These are phyloP conservation scores for Gallinago undulata DNA, from an alignment of 2,113 vertebrate species.

Conservation along the genomic window DNA sequence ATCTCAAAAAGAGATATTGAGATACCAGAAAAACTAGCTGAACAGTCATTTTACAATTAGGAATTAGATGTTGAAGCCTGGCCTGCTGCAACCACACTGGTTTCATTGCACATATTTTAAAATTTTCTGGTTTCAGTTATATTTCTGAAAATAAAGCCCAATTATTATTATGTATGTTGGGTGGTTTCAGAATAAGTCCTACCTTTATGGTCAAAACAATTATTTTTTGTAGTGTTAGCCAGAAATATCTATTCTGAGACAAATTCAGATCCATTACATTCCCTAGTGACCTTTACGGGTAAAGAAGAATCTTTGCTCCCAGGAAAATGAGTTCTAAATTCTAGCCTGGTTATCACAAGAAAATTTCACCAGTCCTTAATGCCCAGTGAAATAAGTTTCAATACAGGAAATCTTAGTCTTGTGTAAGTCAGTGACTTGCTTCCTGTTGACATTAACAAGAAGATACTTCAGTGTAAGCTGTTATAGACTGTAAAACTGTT, in stretches of 20 bases:
- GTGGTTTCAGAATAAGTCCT: background rate
- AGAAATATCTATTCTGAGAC: background rate
- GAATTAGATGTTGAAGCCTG: background rate
- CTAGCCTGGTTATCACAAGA: background rate
- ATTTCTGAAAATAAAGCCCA: background rate
- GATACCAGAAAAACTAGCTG: background rate
- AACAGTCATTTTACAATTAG: background rate
- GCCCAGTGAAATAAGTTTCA: background rate
- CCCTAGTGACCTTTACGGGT: background rate
- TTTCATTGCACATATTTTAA: background rate
- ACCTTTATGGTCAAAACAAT: background rate
- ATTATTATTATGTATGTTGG: background rate
- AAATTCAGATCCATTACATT: background rate
- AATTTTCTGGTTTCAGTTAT: background rate
- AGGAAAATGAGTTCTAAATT: background rate
- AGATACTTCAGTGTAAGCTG: background rate
- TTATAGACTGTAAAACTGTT: background rate
- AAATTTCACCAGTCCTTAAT: background rate
- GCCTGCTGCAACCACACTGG: background rate
- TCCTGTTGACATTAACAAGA: background rate
- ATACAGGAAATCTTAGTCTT: background rate
- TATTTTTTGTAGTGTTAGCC: background rate
- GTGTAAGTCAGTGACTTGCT: background rate
- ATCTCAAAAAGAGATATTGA: background rate
- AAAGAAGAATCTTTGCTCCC: background rate